These are phyloP conservation scores for Spodoptera exigua DNA, from an alignment of 2,888 invertebrate species.

Conservation along the genomic window DNA sequence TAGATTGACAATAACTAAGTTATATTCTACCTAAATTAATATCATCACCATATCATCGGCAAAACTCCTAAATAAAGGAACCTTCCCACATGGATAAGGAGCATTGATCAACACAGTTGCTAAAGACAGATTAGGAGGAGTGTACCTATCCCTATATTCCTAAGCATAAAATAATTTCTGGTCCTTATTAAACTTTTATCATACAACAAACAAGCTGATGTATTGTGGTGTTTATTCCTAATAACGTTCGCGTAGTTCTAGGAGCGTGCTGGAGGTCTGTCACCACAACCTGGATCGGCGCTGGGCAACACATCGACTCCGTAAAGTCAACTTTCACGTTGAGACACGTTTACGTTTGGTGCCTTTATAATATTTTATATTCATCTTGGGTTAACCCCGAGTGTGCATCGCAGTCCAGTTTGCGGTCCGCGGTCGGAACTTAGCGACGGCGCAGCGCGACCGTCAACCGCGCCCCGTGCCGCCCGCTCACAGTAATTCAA, in stretches of 20 bases:
- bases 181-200: conserved; percentile 17
- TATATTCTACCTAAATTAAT: too few relatives aligned
- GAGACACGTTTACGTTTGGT: conserved; percentile 54
- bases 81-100: too few relatives aligned
- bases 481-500: conserved; percentile 66
- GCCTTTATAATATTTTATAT: conserved; percentile 65
- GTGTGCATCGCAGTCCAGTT: conserved; percentile 63
- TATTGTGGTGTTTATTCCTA: conserved; percentile 23
- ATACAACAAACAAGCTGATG: conserved; percentile 26
- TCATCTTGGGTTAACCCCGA: conserved; percentile 62
- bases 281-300: conserved; percentile 28
- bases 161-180: neutral
- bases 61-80: too few relatives aligned
- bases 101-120: too few relatives aligned
- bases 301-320: conserved; percentile 44
- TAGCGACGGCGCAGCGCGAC: conserved; percentile 52
- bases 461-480: conserved; percentile 55
- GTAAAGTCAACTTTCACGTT: conserved; percentile 40
- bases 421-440: conserved; percentile 63
- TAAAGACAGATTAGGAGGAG: too few relatives aligned
- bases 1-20: too few relatives aligned
- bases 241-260: conserved; percentile 29
- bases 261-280: conserved; percentile 33
- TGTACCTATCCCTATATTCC: too few relatives aligned
- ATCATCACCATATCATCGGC: too few relatives aligned